Evolutionary conservation across 92 coral and sea anemone species (phyloP).

Genomic region (Porites cylindrica): DNA sequence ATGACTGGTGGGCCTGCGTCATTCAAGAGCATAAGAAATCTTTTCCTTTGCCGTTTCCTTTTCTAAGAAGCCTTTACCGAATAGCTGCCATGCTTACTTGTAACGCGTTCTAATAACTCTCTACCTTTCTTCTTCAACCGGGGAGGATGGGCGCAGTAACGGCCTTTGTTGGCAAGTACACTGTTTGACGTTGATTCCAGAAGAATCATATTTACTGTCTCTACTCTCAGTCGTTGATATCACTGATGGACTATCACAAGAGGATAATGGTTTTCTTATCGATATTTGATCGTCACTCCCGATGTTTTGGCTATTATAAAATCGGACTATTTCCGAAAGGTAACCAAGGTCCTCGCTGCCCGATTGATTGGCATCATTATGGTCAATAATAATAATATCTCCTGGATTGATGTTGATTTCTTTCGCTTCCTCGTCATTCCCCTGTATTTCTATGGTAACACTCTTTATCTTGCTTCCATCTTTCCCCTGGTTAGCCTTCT

Average conservation of each 20-base stretch:
- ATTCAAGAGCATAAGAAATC: too few relatives aligned
- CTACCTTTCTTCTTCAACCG: not conserved
- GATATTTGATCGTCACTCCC: slow-evolving; percentile 78
- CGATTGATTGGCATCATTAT: slow-evolving; percentile 75
- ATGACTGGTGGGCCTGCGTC: too few relatives aligned
- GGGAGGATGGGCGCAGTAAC: slow-evolving; percentile 22
- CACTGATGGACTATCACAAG: slow-evolving; percentile 82
- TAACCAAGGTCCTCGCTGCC: slow-evolving; percentile 91
- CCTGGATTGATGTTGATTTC: slow-evolving; percentile 89
- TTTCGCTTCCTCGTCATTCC: slow-evolving; percentile 70
- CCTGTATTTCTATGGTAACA: slow-evolving; percentile 87
- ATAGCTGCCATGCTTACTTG: not conserved
- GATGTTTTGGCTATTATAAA: slow-evolving; percentile 80
- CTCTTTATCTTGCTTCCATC: slow-evolving; percentile 66
- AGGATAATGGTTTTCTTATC: slow-evolving; percentile 71
- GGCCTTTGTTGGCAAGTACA: slow-evolving; percentile 37
- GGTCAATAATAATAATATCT: slow-evolving; percentile 87
- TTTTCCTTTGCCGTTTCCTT: too few relatives aligned
- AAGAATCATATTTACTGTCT: slow-evolving; percentile 46
- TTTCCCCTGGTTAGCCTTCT: slow-evolving; percentile 25
- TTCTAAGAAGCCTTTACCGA: too few relatives aligned
- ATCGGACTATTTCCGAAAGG: slow-evolving; percentile 87
- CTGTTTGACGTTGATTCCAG: slow-evolving; percentile 32
- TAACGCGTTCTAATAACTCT: not conserved
- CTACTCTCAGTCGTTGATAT: slow-evolving; percentile 79